Conservation (phyloP, 2,797 vertebrate genomes). For the Aselliscus stoliczkanus region DNA sequence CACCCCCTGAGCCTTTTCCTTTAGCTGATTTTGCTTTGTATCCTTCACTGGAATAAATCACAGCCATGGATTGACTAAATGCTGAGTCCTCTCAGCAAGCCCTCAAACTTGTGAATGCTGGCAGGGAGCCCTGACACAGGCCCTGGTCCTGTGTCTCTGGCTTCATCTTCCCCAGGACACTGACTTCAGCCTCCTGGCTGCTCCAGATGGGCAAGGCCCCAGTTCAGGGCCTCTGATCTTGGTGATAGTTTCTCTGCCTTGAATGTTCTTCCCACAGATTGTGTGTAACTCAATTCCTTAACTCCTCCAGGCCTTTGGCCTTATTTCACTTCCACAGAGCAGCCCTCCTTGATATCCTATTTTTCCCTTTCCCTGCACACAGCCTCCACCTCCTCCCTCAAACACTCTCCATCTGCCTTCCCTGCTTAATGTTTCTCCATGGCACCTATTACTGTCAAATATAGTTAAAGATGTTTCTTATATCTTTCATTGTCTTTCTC, state of each 20-base stretch:
- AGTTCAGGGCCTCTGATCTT: neutral
- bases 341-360: neutral
- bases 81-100: neutral
- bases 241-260: neutral
- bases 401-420: neutral
- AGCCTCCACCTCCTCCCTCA: neutral
- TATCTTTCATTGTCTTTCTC: neutral
- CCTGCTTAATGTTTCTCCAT: neutral
- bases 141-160: neutral
- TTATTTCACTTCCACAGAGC: neutral
- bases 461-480: neutral
- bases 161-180: accelerated
- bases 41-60: neutral
- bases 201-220: too few species aligned
- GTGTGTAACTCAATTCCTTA: neutral
- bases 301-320: neutral
- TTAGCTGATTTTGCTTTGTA: neutral
- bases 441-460: neutral
- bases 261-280: neutral
- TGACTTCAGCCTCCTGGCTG: neutral
- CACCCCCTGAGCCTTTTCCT: neutral
- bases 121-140: neutral
- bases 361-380: neutral
- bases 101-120: neutral
- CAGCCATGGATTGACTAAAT: neutral